Evolutionary conservation across 2,113 vertebrate species (phyloP), one percentile per base, ranked within the genome.

Genomic region (Ophiodon elongatus): DNA sequence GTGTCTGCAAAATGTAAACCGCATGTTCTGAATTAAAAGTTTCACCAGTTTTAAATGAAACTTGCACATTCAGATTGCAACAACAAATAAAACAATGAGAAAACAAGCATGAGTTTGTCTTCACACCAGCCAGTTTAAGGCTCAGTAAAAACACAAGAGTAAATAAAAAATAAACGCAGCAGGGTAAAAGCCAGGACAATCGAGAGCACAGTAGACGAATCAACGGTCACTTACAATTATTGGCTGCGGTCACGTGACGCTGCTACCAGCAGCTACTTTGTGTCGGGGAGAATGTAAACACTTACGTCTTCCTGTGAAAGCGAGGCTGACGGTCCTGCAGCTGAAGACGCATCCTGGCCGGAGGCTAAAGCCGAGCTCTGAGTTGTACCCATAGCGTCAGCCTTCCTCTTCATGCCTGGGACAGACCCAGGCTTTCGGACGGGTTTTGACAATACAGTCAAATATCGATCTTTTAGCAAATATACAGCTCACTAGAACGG

Each of bases 401-500:
- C 56, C 60, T 69, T 88, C 59, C 76, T 86, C 54, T 81, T 89
- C 76, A 84, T 84, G 33, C 68, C 78, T 10, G 41, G 59, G 29
- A 54, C 6, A 21, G 25, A 78, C 43, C 35, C 56, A 37, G 68
- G 11, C 8, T 14, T 4, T 2, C 6, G 4, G 11, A 15, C 19
- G 65, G 5, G 1, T 1, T 23, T 39, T 9, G 54, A 57, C 54
- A 57, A 19, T 4, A 14, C 14, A 29, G 4, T 23, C 17, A 45
- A 21, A 13, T 9, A 3, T 31, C 13, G 25, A 8, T 10, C 17
- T 2, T 1, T 43, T 25, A 1, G 35, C 11, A 0, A 7, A 8
- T 0, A 47, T 1, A 0, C 43, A 43, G 11, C 14, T 45, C 4
- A 15, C 14, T 52, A 10, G 35, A 1, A 60, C 2, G 7, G 23